phyloP scores from a whole-genome alignment of 2,888 invertebrate species.

The Calliopum simillimum region DNA sequence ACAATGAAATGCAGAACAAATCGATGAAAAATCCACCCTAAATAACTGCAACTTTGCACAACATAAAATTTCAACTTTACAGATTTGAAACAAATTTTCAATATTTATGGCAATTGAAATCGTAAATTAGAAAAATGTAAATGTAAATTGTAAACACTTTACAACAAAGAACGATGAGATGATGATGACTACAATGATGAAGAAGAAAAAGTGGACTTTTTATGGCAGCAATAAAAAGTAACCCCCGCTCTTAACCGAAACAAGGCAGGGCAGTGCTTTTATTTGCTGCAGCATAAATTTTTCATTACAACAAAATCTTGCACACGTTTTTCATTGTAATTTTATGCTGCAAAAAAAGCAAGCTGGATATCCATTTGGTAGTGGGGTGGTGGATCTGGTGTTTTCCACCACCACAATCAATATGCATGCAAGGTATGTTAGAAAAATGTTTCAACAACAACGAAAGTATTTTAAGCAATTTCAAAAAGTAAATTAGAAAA shows the following conservation, averaged over 20 bases:
- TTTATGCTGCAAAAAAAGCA: background rate
- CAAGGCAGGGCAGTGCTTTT: too few species aligned
- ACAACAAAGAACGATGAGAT: background rate
- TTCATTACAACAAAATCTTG: conserved; percentile 5
- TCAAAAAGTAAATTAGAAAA: background rate
- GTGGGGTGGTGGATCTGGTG: background rate
- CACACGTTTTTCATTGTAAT: background rate
- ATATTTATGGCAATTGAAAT: background rate
- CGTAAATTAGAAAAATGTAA: conserved; percentile 16
- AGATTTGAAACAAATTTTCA: conserved; percentile 18
- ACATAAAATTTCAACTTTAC: background rate
- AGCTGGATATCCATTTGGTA: background rate
- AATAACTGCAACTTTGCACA: background rate
- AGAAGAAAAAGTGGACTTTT: too few species aligned
- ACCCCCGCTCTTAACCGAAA: background rate
- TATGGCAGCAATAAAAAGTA: background rate
- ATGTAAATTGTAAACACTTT: conserved; percentile 9
- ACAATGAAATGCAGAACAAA: background rate
- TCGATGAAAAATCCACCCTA: background rate
- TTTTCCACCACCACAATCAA: background rate
- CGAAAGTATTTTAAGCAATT: background rate
- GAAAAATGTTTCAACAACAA: too few species aligned
- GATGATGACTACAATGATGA: too few species aligned
- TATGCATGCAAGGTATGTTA: too few species aligned
- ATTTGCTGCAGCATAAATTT: background rate